These are phyloP conservation scores for Sisor rabdophorus DNA, from an alignment of 2,113 vertebrate species.

Conservation along the genomic window DNA sequence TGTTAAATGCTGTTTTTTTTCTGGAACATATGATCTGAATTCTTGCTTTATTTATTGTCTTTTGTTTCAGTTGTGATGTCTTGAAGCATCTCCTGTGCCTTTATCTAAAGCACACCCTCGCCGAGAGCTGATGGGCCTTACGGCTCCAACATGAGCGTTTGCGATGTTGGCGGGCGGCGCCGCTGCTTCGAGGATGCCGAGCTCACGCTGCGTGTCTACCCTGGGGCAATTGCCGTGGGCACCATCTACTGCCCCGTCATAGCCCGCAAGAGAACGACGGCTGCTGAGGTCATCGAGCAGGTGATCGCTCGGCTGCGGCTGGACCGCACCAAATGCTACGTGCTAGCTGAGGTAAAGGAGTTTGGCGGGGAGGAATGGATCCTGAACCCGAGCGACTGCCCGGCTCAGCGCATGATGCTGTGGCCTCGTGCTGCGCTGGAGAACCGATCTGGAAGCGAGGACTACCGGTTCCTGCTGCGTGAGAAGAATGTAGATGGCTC, in stretches of 20 bases:
- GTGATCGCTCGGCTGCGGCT: constrained; percentile 85
- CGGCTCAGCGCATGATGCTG: constrained; percentile 96
- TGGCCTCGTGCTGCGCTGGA: constrained; percentile 95
- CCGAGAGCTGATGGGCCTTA: constrained; percentile 83
- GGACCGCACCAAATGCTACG: constrained; percentile 90
- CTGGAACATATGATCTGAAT: neutral
- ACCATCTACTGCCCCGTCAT: constrained; percentile 94
- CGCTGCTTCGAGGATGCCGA: constrained; percentile 95
- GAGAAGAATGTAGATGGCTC: constrained; percentile 97
- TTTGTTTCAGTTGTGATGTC: constrained; percentile 71
- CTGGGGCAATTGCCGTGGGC: constrained; percentile 86
- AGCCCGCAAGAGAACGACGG: constrained; percentile 87
- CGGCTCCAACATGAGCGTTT: constrained; percentile 90
- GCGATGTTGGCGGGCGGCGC: constrained; percentile 91
- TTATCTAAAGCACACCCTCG: constrained; percentile 69
- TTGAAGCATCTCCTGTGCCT: constrained; percentile 61
- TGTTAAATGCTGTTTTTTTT: neutral
- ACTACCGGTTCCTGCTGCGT: constrained; percentile 92
- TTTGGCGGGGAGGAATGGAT: constrained; percentile 99
- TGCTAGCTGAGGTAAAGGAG: constrained; percentile 95
- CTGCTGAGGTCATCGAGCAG: constrained; percentile 89
- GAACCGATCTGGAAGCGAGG: constrained; percentile 85
- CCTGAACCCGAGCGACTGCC: constrained; percentile 93
- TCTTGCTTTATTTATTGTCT: constrained; percentile 14
- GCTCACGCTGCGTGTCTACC: constrained; percentile 90